Conservation (phyloP, 2,797 vertebrate genomes). For the Pristis pectinata region DNA sequence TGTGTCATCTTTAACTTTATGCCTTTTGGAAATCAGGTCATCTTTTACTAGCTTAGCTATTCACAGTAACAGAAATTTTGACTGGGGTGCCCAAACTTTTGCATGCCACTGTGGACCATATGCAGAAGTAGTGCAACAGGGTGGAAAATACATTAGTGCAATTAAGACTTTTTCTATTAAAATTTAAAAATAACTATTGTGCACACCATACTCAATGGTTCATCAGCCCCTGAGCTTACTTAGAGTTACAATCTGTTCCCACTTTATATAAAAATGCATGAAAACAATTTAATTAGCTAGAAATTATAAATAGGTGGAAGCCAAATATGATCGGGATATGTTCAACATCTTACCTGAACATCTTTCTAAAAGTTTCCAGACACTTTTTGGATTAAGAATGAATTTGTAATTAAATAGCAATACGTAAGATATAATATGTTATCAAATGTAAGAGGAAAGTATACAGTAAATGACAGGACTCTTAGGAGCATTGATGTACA, state of each 20-base stretch:
- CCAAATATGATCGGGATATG: not conserved
- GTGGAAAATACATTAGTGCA: not conserved
- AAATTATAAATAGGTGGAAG: not conserved
- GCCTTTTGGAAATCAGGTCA: no score
- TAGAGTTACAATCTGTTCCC: not conserved
- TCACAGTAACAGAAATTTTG: no score
- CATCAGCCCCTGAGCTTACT: not conserved
- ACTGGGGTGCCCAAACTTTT: no score
- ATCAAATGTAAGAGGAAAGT: not conserved
- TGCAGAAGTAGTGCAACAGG: not conserved
- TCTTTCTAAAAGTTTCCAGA: not conserved
- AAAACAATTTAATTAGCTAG: not conserved
- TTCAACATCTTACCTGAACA: not conserved
- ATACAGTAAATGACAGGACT: no score
- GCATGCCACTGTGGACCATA: no score
- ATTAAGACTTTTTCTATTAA: not conserved
- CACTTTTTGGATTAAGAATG: not conserved
- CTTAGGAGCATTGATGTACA: no score
- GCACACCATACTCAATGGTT: not conserved
- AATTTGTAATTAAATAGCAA: not conserved
- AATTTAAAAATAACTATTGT: not conserved
- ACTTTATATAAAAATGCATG: not conserved
- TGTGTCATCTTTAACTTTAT: no score
- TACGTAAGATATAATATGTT: slow-evolving; percentile 40
- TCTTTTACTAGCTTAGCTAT: no score